A percentile compares a stretch with the other conserved stretches of the same genome.
Evolutionary conservation across 2,888 invertebrate species (phyloP).

Genomic region (Glyphotaelius pellucidus): DNA sequence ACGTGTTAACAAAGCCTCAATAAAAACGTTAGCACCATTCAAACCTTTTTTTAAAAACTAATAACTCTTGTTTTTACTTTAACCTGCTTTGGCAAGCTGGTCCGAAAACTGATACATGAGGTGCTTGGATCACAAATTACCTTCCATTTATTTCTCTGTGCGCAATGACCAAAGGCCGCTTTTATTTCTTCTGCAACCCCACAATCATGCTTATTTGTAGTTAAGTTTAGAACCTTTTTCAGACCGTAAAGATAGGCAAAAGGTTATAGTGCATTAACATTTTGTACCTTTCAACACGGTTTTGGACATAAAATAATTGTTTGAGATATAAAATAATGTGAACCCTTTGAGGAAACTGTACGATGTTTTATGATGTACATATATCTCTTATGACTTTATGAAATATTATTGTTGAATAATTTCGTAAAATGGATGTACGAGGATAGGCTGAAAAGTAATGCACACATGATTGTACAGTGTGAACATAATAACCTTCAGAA

Average conservation of each 20-base stretch:
- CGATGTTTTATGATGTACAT: background rate
- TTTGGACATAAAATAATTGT: background rate
- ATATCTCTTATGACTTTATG: background rate
- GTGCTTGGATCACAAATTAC: background rate
- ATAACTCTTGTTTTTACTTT: background rate
- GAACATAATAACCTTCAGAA: too few species aligned
- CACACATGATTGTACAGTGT: too few species aligned
- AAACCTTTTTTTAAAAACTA: background rate
- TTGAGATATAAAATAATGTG: background rate
- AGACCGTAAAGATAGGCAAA: background rate
- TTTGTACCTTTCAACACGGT: background rate
- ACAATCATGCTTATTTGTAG: slow-evolving; percentile 12
- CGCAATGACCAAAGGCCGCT: background rate
- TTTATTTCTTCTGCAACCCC: background rate
- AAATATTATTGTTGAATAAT: background rate
- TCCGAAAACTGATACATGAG: background rate
- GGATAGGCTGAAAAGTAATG: too few species aligned
- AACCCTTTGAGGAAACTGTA: background rate
- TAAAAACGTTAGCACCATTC: background rate
- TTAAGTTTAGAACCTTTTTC: background rate
- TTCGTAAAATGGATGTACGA: background rate
- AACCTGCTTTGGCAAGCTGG: background rate
- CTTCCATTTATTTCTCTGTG: background rate
- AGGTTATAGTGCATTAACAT: background rate
- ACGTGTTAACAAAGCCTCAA: background rate